Percentiles rank a stretch among this genome's conserved stretches.
phyloP scores from a whole-genome alignment of 1,140 invertebrate species.

The Heliconius congener region DNA sequence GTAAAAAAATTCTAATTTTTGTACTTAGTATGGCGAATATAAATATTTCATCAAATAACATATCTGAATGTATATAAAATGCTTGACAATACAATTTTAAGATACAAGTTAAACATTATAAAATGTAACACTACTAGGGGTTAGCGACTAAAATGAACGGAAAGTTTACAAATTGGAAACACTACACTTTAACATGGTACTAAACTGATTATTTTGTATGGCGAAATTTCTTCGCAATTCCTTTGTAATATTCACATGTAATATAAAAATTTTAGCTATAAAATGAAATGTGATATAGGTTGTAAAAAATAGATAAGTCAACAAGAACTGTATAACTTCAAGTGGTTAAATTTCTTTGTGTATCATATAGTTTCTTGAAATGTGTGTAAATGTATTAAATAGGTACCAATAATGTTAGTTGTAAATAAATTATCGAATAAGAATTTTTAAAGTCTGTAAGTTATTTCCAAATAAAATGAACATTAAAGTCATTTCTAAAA shows the following conservation, averaged over 20 bases:
- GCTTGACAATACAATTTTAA: conserved; percentile 80
- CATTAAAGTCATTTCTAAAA: conserved; percentile 78
- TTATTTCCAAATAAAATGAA: conserved; percentile 69
- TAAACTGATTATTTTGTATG: conserved; percentile 34
- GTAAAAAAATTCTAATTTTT: neutral
- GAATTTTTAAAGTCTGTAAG: conserved; percentile 79
- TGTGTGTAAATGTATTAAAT: conserved; percentile 51
- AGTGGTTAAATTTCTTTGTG: conserved; percentile 47
- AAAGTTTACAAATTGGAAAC: conserved; percentile 41
- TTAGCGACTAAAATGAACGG: conserved; percentile 33
- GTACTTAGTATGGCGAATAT: neutral
- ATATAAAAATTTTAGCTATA: conserved; percentile 56
- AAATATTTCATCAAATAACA: conserved; percentile 67
- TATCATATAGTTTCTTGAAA: conserved; percentile 53
- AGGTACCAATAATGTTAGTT: conserved; percentile 41
- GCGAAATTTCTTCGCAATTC: conserved; percentile 28
- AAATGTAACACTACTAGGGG: conserved; percentile 34
- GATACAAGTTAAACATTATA: conserved; percentile 58
- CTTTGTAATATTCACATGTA: conserved; percentile 28
- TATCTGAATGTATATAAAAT: conserved; percentile 79
- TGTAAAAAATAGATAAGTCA: conserved; percentile 75
- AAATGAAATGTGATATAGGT: conserved; percentile 80
- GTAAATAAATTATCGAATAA: conserved; percentile 76
- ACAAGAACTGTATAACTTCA: conserved; percentile 64
- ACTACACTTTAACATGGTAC: conserved; percentile 35